Evolutionary conservation across 2,888 invertebrate genomes (phyloP), one percentile per base, ranked within the genome.

Genomic region (Enchytraeus crypticus): DNA sequence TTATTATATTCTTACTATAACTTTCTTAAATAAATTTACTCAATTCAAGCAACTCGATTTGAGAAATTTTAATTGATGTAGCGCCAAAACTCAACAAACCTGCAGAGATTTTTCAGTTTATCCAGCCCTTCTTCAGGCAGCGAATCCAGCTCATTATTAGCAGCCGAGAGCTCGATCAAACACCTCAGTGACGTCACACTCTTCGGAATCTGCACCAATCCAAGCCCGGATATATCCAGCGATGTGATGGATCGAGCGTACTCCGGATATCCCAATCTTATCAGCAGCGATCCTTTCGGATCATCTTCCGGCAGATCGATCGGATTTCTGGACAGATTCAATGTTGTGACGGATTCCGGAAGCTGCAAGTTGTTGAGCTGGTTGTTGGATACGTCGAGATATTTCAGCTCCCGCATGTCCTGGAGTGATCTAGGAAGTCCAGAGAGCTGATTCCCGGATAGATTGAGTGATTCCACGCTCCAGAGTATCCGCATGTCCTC

Each of bases 251-350:
- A 71, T 5, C 73, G 64, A 8, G 72, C 67, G 61, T 75, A 74
- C 27, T 73, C 71, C 61, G 74, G 74, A 58, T 74, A 72, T 0
- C 74, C 76, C 56, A 76, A 71, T 51, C 73, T 71, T 29, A 72
- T 71, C 26, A 77, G 66, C 18, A 67, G 30, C n/a, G 68, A 68
- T 2, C 65, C 64, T 23, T 62, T 34, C 5, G 68, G 65, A 56
- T 68, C 68, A 46, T 65, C 66, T 23, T 2, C 43, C 18, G 62
- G 62, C 34, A 55, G 34, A 47, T 66, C 68, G 21, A 73, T 60
- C 3, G 73, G 73, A 59, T 76, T 76, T 33, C 68, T 68, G 1
- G 73, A 67, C 11, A 74, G 58, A 54, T 69, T 66, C 8, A 75
- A 66, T 2, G 65, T 64, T 8, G 64, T 69, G 38, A 75, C 60